A percentile compares a stretch with the other conserved stretches of the same genome.
Evolutionary conservation across 2,888 invertebrate genomes (phyloP).

Genomic region (Scaptomyza parva): DNA sequence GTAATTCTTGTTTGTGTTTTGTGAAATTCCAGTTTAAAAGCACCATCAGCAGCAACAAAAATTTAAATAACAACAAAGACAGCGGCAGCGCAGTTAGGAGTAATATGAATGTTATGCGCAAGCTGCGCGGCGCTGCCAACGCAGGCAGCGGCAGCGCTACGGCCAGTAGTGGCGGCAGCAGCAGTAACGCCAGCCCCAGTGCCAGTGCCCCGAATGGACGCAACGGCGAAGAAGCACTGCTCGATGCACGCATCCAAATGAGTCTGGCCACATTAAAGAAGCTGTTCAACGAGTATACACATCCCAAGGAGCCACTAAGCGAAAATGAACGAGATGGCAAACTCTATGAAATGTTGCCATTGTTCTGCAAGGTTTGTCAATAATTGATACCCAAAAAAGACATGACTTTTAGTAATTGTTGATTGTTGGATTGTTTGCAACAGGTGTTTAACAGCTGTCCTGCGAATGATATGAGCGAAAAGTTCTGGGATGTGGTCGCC

Average conservation of each 20-base stretch:
- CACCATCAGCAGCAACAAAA: constrained; percentile 4
- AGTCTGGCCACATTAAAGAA: constrained; percentile 98
- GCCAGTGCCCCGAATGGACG: constrained; percentile 85
- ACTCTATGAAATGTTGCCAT: constrained; percentile 98
- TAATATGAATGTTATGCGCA: constrained; percentile 95
- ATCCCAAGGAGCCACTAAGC: constrained; percentile 92
- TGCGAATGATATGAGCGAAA: constrained; percentile 97
- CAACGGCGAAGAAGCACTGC: constrained; percentile 85
- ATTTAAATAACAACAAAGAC: neutral
- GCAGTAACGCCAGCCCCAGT: constrained; percentile 77
- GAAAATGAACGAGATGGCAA: constrained; percentile 95
- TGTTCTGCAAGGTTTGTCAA: constrained; percentile 96
- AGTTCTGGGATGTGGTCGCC: constrained; percentile 97
- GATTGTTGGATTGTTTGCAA: neutral
- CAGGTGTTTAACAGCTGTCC: constrained; percentile 97
- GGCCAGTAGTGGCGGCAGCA: constrained; percentile 67
- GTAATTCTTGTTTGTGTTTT: constrained; percentile 40
- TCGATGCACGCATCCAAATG: constrained; percentile 92
- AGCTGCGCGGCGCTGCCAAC: constrained; percentile 88
- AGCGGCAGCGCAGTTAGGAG: constrained; percentile 7
- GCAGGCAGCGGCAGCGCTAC: constrained; percentile 57
- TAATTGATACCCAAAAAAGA: neutral
- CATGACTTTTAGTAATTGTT: neutral
- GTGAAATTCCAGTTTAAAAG: constrained; percentile 50
- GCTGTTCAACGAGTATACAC: constrained; percentile 96